A percentile compares a stretch with the other conserved stretches of the same genome.
Evolutionary conservation across 1,140 invertebrate genomes (phyloP).

Genomic region (Tribolium castaneum): DNA sequence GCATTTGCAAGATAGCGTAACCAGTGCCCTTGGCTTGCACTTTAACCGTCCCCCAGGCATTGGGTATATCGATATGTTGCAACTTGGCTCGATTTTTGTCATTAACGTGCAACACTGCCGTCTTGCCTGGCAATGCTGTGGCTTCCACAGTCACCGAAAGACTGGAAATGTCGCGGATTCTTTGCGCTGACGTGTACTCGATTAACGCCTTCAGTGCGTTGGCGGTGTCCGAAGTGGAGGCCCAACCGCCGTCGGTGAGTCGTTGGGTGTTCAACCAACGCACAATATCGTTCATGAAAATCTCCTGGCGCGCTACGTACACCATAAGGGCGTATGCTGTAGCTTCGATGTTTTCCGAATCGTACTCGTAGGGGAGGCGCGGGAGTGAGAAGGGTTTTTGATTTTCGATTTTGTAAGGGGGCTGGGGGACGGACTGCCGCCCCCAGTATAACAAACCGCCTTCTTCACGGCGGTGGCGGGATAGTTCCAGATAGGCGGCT

Average conservation of each 20-base stretch:
- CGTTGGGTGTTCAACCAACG: constrained; percentile 94
- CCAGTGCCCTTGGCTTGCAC: constrained; percentile 91
- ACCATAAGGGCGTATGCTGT: constrained; percentile 93
- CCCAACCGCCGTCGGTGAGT: constrained; percentile 93
- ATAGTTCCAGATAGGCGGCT: constrained; percentile 81
- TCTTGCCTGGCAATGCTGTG: constrained; percentile 77
- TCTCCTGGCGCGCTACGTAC: constrained; percentile 85
- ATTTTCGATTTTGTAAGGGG: constrained; percentile 87
- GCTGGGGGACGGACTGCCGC: constrained; percentile 78
- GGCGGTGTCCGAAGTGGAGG: constrained; percentile 90
- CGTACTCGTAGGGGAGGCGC: constrained; percentile 86
- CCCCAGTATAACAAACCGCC: constrained; percentile 90
- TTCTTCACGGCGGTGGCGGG: constrained; percentile 72
- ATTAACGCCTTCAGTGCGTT: constrained; percentile 90
- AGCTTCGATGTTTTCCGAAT: constrained; percentile 91
- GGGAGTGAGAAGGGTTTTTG: constrained; percentile 92
- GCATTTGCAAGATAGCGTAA: constrained; percentile 91
- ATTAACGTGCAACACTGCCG: constrained; percentile 73
- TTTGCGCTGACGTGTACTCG: constrained; percentile 87
- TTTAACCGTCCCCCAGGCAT: constrained; percentile 93
- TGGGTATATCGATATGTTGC: constrained; percentile 85
- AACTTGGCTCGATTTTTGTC: constrained; percentile 80
- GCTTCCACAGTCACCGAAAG: constrained; percentile 86
- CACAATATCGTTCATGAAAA: constrained; percentile 85
- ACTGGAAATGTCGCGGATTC: constrained; percentile 88